A percentile compares a stretch with the other conserved stretches of the same genome.
Evolutionary conservation across 2,888 invertebrate species (phyloP).

Genomic region (Nomada flava): DNA sequence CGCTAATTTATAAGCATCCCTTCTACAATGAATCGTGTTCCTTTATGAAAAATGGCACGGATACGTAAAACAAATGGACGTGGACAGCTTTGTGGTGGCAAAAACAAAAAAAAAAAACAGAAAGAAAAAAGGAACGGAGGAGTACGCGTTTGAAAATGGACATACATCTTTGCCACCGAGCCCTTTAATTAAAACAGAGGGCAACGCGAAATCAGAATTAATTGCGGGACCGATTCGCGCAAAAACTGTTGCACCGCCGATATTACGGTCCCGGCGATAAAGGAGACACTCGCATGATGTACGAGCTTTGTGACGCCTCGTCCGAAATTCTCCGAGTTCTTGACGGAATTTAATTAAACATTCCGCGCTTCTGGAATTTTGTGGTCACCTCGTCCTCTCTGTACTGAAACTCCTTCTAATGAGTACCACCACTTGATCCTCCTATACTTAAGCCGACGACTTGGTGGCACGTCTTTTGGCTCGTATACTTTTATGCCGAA

Average conservation of each 20-base stretch:
- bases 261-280: slow-evolving; percentile 18
- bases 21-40: not conserved
- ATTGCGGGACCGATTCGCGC: not conserved
- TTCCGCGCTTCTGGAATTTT: slow-evolving; percentile 62
- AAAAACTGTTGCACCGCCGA: slow-evolving; percentile 13
- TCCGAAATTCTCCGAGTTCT: slow-evolving; percentile 61
- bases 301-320: slow-evolving; percentile 54
- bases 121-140: not conserved
- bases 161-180: not conserved
- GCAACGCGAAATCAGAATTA: slow-evolving; percentile 2
- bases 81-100: not conserved
- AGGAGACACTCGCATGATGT: slow-evolving; percentile 49
- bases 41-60: not conserved
- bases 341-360: slow-evolving; percentile 71
- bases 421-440: slow-evolving; percentile 22
- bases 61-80: not conserved
- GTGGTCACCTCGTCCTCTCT: slow-evolving; percentile 41
- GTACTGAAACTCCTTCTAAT: slow-evolving; percentile 53
- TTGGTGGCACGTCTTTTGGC: not conserved
- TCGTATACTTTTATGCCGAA: not conserved
- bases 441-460: slow-evolving; percentile 39
- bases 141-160: not conserved
- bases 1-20: slow-evolving; percentile 1
- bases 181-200: slow-evolving; percentile 18
- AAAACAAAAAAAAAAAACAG: too few species aligned